Percentiles rank a stretch among this genome's conserved stretches.
These are phyloP conservation scores for Leptoteleia sp. DNA, from an alignment of 1,140 invertebrate species.

Conservation along the genomic window DNA sequence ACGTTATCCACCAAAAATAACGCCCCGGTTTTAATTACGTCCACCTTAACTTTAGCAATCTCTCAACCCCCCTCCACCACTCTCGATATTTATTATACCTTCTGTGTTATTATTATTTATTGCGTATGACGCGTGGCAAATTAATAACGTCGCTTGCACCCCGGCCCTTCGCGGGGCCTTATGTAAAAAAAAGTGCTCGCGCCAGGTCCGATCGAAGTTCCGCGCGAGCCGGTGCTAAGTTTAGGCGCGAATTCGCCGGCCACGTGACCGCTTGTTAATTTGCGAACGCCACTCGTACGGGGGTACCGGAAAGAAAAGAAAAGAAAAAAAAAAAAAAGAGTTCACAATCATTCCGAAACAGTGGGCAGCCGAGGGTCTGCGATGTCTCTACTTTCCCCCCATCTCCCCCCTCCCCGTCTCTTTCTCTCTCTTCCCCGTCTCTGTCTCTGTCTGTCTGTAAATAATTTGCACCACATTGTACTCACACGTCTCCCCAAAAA, in stretches of 20 bases:
- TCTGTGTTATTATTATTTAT: conserved; percentile 38
- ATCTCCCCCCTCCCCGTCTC: conserved; percentile 23
- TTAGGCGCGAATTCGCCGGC: too few species aligned
- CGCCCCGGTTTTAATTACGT: conserved; percentile 44
- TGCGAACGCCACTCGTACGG: too few species aligned
- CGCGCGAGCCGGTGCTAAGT: too few species aligned
- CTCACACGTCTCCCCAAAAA: conserved; percentile 68
- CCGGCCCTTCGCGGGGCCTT: too few species aligned
- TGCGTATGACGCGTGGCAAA: conserved; percentile 16
- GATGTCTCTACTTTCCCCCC: conserved; percentile 63
- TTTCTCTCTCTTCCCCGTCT: conserved; percentile 46
- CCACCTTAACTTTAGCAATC: conserved; percentile 23
- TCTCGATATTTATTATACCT: conserved; percentile 38
- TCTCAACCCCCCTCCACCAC: too few species aligned
- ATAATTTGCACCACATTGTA: conserved; percentile 72
- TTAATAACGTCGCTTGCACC: too few species aligned
- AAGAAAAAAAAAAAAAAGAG: too few species aligned
- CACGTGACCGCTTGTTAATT: too few species aligned
- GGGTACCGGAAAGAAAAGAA: too few species aligned
- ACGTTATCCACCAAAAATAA: conserved; percentile 55
- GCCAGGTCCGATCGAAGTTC: too few species aligned
- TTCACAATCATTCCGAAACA: conserved; percentile 66
- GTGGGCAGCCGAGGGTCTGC: conserved; percentile 69
- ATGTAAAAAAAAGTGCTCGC: too few species aligned
- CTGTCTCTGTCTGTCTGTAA: conserved; percentile 67